phyloP scores from a whole-genome alignment of 2,888 invertebrate species.

The Archips crataeganus region DNA sequence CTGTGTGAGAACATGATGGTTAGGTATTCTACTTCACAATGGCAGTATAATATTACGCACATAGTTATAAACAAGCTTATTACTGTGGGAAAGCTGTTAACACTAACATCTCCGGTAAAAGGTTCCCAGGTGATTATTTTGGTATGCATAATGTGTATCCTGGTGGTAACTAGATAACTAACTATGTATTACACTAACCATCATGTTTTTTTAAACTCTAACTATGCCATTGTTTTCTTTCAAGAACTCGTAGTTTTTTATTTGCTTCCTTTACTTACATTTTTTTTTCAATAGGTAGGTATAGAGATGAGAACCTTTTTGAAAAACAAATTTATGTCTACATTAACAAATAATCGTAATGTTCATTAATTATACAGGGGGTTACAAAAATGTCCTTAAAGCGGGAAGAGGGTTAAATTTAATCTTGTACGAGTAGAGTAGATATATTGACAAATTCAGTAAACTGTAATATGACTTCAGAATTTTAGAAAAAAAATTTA shows the following conservation, averaged over 20 bases:
- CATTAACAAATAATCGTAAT: too few relatives aligned
- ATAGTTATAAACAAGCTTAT: slow-evolving; percentile 15
- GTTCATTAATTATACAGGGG: too few relatives aligned
- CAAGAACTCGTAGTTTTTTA: background rate
- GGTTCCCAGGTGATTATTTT: slow-evolving; percentile 27
- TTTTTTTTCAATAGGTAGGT: too few relatives aligned
- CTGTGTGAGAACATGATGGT: background rate
- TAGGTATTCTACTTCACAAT: slow-evolving; percentile 4
- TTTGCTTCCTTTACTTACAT: background rate
- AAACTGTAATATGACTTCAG: too few relatives aligned
- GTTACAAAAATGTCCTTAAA: too few relatives aligned
- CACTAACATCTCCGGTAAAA: background rate
- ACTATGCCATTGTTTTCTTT: slow-evolving; percentile 3
- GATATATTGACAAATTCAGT: too few relatives aligned
- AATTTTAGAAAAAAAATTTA: too few relatives aligned
- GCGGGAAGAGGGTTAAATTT: too few relatives aligned
- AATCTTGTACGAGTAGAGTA: too few relatives aligned
- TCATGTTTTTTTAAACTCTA: background rate
- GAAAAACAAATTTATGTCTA: too few relatives aligned
- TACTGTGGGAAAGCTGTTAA: slow-evolving; percentile 34
- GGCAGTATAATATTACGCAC: background rate
- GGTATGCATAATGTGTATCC: slow-evolving; percentile 20
- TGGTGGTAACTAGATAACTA: slow-evolving; percentile 12
- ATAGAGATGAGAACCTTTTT: too few relatives aligned
- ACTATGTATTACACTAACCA: background rate